Conservation (phyloP, 2,113 vertebrate genomes). For the Sapayoa aenigma region DNA sequence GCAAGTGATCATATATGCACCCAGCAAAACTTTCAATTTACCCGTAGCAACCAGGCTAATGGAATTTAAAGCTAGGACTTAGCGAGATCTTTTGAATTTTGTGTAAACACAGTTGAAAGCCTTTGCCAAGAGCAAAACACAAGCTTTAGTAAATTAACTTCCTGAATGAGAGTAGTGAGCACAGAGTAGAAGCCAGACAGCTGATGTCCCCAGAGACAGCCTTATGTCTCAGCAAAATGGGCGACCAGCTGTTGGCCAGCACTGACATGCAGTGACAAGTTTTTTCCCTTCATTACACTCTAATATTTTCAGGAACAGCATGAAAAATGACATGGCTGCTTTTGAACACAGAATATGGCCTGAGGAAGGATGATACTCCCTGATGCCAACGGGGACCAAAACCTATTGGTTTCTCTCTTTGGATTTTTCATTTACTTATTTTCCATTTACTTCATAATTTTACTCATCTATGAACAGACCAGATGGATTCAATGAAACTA, state of each 20-base stretch:
- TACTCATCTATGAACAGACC: not conserved
- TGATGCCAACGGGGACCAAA: not conserved
- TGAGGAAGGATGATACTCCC: not conserved
- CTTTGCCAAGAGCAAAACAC: not conserved
- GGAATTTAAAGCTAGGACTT: constrained; percentile 1
- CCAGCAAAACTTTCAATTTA: not conserved
- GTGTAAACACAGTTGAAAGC: constrained; percentile 4
- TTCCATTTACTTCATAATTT: not conserved
- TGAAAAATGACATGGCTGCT: not conserved
- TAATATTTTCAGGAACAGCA: not conserved
- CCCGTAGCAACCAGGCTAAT: not conserved
- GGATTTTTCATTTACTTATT: not conserved
- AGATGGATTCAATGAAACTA: constrained; percentile 14
- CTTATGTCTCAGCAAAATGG: not conserved
- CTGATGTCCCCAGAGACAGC: not conserved
- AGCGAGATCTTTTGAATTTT: not conserved
- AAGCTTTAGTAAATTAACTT: not conserved
- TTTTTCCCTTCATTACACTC: not conserved
- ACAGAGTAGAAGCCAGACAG: not conserved
- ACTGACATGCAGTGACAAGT: not conserved
- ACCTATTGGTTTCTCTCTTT: not conserved
- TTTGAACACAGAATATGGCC: not conserved
- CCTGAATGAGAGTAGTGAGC: not conserved
- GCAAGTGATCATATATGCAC: not conserved
- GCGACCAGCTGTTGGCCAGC: not conserved